A percentile compares a stretch with the other conserved stretches of the same genome.
Evolutionary conservation across 2,113 vertebrate species (phyloP).

Genomic region (Crotalus tigris): DNA sequence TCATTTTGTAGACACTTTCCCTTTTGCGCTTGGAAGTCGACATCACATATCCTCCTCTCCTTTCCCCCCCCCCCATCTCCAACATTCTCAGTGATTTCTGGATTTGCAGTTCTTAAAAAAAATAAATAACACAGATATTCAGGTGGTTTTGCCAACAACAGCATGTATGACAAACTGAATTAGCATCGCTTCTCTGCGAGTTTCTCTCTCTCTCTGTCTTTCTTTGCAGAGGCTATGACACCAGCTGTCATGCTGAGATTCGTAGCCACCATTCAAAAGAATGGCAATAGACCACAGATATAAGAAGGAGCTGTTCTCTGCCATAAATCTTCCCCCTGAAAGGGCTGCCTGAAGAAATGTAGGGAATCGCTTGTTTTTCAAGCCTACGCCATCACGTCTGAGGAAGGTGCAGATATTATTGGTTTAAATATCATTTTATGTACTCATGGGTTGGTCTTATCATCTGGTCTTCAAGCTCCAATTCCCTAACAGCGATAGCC

Average conservation of each 20-base stretch:
- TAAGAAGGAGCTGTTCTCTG: background rate
- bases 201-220: background rate
- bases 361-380: background rate
- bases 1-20: background rate
- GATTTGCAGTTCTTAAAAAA: background rate
- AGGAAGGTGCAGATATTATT: background rate
- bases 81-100: background rate
- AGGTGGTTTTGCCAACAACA: background rate
- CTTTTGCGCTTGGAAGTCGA: no score
- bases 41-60: background rate
- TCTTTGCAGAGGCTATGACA: background rate
- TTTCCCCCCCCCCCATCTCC: background rate
- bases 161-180: background rate
- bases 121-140: background rate
- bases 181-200: background rate
- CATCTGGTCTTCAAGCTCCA: background rate
- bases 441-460: background rate
- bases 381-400: background rate
- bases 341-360: background rate
- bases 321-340: background rate
- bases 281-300: background rate
- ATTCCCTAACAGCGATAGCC: background rate
- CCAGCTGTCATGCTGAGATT: background rate
- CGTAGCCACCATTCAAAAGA: background rate
- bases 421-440: background rate